Percentiles rank a stretch among this genome's conserved stretches.
Evolutionary conservation across 2,888 invertebrate genomes (phyloP).

Genomic region (Brassicogethes aeneus): DNA sequence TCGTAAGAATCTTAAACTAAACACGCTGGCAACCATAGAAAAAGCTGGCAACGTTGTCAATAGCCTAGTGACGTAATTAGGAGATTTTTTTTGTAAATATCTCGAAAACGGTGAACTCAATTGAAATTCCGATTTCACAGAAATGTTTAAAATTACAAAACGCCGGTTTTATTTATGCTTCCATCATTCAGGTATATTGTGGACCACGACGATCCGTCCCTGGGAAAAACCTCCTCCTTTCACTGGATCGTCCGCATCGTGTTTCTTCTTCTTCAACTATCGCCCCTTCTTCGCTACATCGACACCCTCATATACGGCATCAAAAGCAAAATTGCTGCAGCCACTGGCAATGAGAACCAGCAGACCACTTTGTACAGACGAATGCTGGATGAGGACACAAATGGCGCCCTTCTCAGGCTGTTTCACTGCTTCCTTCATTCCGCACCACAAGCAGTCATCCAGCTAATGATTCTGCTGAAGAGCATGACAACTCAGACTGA

Average conservation of each 20-base stretch:
- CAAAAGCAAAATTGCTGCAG: conserved; percentile 34
- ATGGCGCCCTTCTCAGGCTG: conserved; percentile 38
- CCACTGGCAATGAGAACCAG: conserved; percentile 30
- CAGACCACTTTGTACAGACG: conserved; percentile 34
- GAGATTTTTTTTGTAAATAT: no score
- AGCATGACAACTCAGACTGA: conserved; percentile 28
- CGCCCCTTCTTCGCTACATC: conserved; percentile 42
- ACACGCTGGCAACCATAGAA: no score
- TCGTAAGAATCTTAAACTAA: no score
- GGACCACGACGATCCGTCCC: conserved; percentile 40
- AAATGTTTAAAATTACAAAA: no score
- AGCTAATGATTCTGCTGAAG: conserved; percentile 37
- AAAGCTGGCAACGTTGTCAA: no score
- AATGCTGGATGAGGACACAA: conserved; percentile 43
- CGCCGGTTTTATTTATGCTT: no score
- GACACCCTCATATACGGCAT: conserved; percentile 40
- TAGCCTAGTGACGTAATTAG: no score
- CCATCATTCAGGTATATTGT: conserved; percentile 39
- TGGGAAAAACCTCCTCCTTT: conserved; percentile 36
- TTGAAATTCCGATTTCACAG: no score
- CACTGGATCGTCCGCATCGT: conserved; percentile 41
- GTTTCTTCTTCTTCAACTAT: conserved; percentile 41
- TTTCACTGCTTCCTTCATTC: conserved; percentile 42
- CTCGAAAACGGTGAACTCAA: no score
- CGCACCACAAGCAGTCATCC: conserved; percentile 40